phyloP scores from a whole-genome alignment of 2,888 invertebrate genomes.

The Atherix ibis region DNA sequence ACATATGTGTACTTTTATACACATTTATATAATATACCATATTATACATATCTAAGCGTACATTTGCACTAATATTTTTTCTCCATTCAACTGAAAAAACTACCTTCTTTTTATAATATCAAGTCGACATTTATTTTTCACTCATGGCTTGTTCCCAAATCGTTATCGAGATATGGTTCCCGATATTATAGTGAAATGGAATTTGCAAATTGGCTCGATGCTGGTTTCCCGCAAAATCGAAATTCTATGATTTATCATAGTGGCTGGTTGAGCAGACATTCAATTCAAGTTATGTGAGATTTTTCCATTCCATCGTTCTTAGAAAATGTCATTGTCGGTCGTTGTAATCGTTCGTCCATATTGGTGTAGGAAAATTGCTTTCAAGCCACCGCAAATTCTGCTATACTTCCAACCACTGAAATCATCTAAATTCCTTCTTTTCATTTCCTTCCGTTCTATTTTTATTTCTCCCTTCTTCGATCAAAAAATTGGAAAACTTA shows the following conservation, averaged over 20 bases:
- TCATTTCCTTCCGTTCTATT: too few species aligned
- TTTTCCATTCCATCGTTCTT: constrained; percentile 6
- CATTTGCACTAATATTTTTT: too few species aligned
- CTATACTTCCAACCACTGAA: too few species aligned
- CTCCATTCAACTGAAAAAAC: too few species aligned
- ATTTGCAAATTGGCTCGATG: constrained; percentile 10
- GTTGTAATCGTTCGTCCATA: neutral
- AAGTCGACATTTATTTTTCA: constrained; percentile 10
- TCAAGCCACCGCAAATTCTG: too few species aligned
- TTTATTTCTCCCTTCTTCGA: too few species aligned
- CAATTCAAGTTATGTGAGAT: constrained; percentile 9
- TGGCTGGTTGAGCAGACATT: constrained; percentile 9
- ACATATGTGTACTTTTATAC: too few species aligned
- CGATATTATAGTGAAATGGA: constrained; percentile 6
- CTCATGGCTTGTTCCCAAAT: constrained; percentile 11
- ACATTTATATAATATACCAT: too few species aligned
- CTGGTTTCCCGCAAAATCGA: constrained; percentile 8
- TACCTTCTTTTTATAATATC: constrained; percentile 7
- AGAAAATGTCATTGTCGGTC: neutral
- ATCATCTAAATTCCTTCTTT: too few species aligned
- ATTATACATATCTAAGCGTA: too few species aligned
- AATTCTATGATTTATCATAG: constrained; percentile 10
- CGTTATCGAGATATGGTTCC: constrained; percentile 5
- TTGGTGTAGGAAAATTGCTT: too few species aligned
- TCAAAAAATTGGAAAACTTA: too few species aligned